Base-by-base conservation (phyloP, 2,888 invertebrate genomes). In the Octodonta nipae region DNA sequence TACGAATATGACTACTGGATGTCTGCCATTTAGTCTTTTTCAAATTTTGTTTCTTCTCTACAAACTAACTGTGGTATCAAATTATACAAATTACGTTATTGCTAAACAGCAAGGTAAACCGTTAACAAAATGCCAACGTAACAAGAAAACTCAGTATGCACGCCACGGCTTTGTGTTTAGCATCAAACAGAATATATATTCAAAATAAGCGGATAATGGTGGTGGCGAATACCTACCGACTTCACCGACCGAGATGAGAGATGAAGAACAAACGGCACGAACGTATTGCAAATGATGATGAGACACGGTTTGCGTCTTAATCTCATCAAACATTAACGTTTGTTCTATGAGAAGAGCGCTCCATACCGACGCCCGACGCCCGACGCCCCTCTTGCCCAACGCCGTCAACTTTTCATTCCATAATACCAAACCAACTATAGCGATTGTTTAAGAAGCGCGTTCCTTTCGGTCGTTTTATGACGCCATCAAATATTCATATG, bases 231-330 rank as follows among this genome's bases (percentile, higher is more conserved):
- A n/a, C n/a, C n/a, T n/a, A n/a, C n/a, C n/a, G n/a, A n/a, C n/a
- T n/a, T n/a, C n/a, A n/a, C n/a, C n/a, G n/a, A n/a, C n/a, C n/a
- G 28, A 42, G 41, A 41, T 39, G 43, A 44, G 42, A 43, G 45
- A 44, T 47, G 43, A 45, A n/a, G n/a, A n/a, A 43, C 32, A 44
- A 47, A 45, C 41, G 35, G 32, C 34, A 34, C 29, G 32, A 42
- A 38, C 38, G 38, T 38, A 37, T 37, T 37, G 40, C 36, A 36
- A 42, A 46, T 45, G 55, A 58, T 57, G 56, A 60, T 54, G 58
- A 55, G 56, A 60, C 60, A 60, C 51, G 60, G 55, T 58, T 60
- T 57, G 55, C 54, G 57, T 60, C 60, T 60, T 60, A 60, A 58
- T 58, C 56, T 58, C 58, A 60, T 60, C 55, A 58, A 60, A 60